A percentile compares a stretch with the other conserved stretches of the same genome.
Conservation (phyloP, 2,888 invertebrate genomes). For the Mechanitis messenoides region DNA sequence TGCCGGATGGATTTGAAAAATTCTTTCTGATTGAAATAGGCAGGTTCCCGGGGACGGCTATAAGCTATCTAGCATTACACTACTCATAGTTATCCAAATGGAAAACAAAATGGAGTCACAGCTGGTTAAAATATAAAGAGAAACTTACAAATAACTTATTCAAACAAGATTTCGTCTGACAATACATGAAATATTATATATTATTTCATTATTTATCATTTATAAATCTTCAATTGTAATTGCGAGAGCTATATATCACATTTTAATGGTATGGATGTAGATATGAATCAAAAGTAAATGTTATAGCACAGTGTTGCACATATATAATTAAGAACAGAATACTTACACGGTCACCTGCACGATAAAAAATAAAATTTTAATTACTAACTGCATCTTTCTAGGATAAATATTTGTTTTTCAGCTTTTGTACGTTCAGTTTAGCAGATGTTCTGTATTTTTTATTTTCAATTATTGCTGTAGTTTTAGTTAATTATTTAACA, state of each 20-base stretch:
- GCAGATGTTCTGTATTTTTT: background rate
- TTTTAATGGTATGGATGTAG: background rate
- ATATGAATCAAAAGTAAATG: constrained; percentile 1
- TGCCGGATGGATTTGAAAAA: no score
- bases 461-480: no score
- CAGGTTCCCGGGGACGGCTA: no score
- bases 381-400: background rate
- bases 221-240: background rate
- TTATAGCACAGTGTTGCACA: background rate
- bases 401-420: background rate
- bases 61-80: no score
- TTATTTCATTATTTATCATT: background rate
- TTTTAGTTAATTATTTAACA: no score
- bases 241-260: background rate
- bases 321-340: background rate
- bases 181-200: background rate
- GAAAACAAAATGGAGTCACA: no score
- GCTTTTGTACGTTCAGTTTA: background rate
- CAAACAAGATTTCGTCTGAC: background rate
- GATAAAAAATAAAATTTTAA: constrained; percentile 1
- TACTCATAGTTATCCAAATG: no score
- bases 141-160: background rate
- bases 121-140: no score
- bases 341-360: background rate
- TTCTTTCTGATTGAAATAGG: no score